Evolutionary conservation across 2,888 invertebrate genomes (phyloP).

Genomic region (Harmothoe impar): DNA sequence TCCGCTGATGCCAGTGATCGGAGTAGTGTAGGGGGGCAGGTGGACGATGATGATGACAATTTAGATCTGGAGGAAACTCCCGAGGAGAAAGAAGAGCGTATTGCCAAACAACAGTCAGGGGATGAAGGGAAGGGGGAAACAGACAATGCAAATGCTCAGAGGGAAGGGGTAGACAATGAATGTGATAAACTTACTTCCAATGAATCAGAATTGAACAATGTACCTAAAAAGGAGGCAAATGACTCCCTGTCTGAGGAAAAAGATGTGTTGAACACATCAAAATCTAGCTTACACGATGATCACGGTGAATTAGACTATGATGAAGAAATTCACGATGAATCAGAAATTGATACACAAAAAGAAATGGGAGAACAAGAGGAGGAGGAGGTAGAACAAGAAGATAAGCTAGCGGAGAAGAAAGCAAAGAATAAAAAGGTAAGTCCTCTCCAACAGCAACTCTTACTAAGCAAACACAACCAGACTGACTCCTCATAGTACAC

Average conservation of each 20-base stretch:
- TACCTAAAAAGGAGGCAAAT: background rate
- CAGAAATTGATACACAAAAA: slow-evolving; percentile 50
- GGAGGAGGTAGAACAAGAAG: slow-evolving; percentile 71
- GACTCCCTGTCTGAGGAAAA: background rate
- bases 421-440: slow-evolving; percentile 52
- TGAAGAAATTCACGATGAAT: slow-evolving; percentile 75
- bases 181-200: slow-evolving; percentile 40
- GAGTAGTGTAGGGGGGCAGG: background rate
- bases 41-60: slow-evolving; percentile 50
- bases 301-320: slow-evolving; percentile 84
- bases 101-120: background rate
- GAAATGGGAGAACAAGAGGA: slow-evolving; percentile 68
- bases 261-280: slow-evolving; percentile 53
- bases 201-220: background rate
- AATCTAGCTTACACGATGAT: slow-evolving; percentile 75
- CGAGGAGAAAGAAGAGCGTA: background rate
- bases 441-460: background rate
- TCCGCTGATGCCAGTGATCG: background rate
- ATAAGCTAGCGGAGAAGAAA: slow-evolving; percentile 69
- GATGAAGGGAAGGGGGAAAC: background rate
- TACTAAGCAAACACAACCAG: no score
- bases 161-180: background rate
- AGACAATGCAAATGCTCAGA: background rate
- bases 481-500: no score
- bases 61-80: slow-evolving; percentile 36